Base-by-base conservation (phyloP, 2,113 vertebrate genomes). In the Chaenogobius annularis region DNA sequence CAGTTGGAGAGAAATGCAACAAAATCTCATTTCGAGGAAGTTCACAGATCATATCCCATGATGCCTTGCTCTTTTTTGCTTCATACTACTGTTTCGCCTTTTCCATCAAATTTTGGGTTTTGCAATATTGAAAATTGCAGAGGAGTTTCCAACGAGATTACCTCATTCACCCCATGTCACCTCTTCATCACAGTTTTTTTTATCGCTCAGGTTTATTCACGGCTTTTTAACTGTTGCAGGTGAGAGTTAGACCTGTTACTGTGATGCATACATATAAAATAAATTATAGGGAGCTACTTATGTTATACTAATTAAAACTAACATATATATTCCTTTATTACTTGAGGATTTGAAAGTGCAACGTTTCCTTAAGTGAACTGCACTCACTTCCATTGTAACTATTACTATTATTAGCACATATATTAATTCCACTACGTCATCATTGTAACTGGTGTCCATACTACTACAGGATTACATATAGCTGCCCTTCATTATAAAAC, bases 21-120 rank as follows among this genome's bases (percentile, higher is more conserved):
- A 84, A 81, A 83, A 81, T 88, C 87, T 93, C 84, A 92, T 93
- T 91, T 90, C 50, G 46, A 80, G 62, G 80, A 70, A 73, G 85
- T 81, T 83, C 84, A 85, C 62, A 85, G 90, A 87, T 91, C 86
- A 74, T 23, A 44, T 92, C 89, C 86, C 83, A 7, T 4, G 73
- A 70, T 89, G 73, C 72, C 72, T 74, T 20, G 74, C 67, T 83
- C 73, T 76, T 44, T 72, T 43, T 63, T 78, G 59, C 55, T 56
- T 66, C 20, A 66, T 69, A 85, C 66, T 43, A 50, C 74, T 82
- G 50, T 15, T 71, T 73, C 68, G 64, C 63, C 58, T 66, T 80
- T 77, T 78, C 66, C 72, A 80, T 81, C 77, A 65, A 72, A 68
- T 70, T 67, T 68, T 67, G 68, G 66, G 78, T 81, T 55, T 76